Evolutionary conservation across 2,113 vertebrate genomes (phyloP).

Genomic region (Anhinga anhinga): DNA sequence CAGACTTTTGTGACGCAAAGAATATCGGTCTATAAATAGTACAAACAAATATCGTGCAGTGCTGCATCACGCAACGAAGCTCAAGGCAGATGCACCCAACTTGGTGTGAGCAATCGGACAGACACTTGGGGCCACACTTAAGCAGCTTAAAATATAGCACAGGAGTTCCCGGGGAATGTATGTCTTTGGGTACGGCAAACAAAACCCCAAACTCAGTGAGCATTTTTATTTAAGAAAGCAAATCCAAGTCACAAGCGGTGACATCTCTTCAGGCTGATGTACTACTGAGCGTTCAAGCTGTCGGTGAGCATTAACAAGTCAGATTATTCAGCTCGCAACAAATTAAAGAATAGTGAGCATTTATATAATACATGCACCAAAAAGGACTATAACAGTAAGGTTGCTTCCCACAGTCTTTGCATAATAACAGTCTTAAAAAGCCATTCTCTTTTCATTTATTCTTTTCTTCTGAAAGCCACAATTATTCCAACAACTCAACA

Average conservation of each 20-base stretch:
- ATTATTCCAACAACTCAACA: slow-evolving; percentile 1
- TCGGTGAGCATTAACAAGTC: not conserved
- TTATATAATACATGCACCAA: not conserved
- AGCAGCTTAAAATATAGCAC: rapidly evolving
- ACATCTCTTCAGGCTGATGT: not conserved
- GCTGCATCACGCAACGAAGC: rapidly evolving
- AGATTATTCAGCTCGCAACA: slow-evolving; percentile 17
- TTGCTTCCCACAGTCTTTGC: slow-evolving; percentile 20
- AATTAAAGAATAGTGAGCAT: not conserved
- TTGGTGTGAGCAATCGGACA: not conserved
- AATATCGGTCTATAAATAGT: not conserved
- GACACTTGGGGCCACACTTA: not conserved
- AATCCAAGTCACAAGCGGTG: not conserved
- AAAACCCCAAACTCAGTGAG: not conserved
- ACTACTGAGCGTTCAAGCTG: not conserved
- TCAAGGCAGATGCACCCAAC: not conserved
- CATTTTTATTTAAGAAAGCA: not conserved
- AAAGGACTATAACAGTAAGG: not conserved
- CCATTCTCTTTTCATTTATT: not conserved
- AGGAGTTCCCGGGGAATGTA: rapidly evolving
- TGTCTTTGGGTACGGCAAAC: rapidly evolving
- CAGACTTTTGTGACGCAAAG: not conserved
- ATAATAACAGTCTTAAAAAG: not conserved
- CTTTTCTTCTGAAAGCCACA: slow-evolving; percentile 29
- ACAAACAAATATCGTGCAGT: rapidly evolving